Conservation (phyloP, 92 coral and sea anemone species). For the Porites lobata region DNA sequence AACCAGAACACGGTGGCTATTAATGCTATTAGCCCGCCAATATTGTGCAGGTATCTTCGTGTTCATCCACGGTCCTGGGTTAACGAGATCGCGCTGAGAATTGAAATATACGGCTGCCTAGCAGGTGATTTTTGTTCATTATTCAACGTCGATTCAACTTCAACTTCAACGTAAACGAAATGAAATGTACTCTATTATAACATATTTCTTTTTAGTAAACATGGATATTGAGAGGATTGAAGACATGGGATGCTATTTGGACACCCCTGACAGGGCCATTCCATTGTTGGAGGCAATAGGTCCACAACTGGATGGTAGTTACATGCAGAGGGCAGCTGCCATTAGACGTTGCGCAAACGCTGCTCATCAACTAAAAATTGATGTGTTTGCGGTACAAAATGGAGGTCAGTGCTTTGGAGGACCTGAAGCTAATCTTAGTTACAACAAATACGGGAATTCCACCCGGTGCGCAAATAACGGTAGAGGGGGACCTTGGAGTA, state of each 20-base stretch:
- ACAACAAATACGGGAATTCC: constrained; percentile 48
- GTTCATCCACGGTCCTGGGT: constrained; percentile 53
- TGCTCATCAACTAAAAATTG: constrained; percentile 42
- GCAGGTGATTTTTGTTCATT: constrained; percentile 42
- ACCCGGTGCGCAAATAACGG: constrained; percentile 49
- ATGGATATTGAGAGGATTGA: constrained; percentile 22
- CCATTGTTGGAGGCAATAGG: constrained; percentile 58
- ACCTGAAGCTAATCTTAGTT: constrained; percentile 13
- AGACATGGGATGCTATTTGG: constrained; percentile 60
- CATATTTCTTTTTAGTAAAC: neutral
- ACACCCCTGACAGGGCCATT: constrained; percentile 37
- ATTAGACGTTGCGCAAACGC: constrained; percentile 66
- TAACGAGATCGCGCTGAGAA: constrained; percentile 44
- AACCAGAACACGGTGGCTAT: constrained; percentile 35
- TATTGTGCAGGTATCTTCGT: constrained; percentile 54
- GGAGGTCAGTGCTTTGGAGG: constrained; percentile 68
- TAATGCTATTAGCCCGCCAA: constrained; percentile 36
- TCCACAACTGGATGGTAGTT: constrained; percentile 51
- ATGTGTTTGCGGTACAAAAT: constrained; percentile 64
- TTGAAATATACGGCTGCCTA: constrained; percentile 64
- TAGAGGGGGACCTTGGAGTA: constrained; percentile 60
- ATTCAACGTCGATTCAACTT: too few species aligned
- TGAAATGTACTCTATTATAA: too few species aligned
- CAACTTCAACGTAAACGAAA: too few species aligned
- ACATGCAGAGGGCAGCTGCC: constrained; percentile 68